Percentiles rank a stretch among this genome's conserved stretches.
Conservation (phyloP, 2,113 vertebrate genomes). For the Syngnathus floridae region DNA sequence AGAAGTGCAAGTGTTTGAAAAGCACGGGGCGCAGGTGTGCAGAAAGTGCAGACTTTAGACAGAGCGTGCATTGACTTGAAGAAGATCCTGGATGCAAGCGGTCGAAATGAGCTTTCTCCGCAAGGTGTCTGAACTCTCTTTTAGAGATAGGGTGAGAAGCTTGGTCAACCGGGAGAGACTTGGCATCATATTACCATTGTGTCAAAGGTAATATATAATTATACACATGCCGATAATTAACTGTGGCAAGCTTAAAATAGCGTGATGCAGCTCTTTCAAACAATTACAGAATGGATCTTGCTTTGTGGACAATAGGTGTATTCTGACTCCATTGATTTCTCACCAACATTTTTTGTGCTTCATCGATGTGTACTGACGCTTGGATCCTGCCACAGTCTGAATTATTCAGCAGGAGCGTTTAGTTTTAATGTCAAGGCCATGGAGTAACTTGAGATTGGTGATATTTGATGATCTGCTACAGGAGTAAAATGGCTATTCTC, state of each 20-base stretch:
- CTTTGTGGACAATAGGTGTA: slow-evolving; percentile 62
- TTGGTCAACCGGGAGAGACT: no score
- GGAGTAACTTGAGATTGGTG: slow-evolving; percentile 62
- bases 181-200: no score
- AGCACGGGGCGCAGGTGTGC: no score
- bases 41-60: no score
- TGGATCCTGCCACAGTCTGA: slow-evolving; percentile 63
- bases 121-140: no score
- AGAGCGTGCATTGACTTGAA: no score
- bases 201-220: no score
- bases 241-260: slow-evolving; percentile 17
- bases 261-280: slow-evolving; percentile 32
- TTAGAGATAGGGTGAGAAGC: no score
- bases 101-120: no score
- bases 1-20: no score
- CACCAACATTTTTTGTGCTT: slow-evolving; percentile 67
- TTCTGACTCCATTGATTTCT: slow-evolving; percentile 68
- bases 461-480: slow-evolving; percentile 62
- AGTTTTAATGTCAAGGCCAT: slow-evolving; percentile 65
- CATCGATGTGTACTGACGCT: slow-evolving; percentile 59
- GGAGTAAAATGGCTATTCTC: slow-evolving; percentile 55
- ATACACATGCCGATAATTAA: no score
- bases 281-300: slow-evolving; percentile 57
- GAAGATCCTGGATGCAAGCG: no score
- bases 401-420: slow-evolving; percentile 71